Percentiles rank a stretch among this genome's conserved stretches.
Conservation (phyloP, 1,140 invertebrate genomes). For the Zaprionus gabonicus region DNA sequence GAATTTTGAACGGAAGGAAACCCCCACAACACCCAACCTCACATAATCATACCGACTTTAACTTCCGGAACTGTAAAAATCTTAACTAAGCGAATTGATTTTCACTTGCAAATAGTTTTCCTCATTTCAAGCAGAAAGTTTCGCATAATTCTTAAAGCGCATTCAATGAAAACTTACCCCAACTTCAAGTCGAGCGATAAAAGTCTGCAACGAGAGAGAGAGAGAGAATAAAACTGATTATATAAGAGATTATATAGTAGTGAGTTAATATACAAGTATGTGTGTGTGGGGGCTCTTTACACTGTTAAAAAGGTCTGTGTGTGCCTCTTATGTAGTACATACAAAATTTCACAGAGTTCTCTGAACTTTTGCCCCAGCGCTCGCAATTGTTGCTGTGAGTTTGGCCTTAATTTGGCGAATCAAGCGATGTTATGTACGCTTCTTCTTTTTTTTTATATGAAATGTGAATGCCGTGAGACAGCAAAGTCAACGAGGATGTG, state of each 20-base stretch:
- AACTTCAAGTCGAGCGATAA: conserved; percentile 13
- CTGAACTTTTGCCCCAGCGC: conserved; percentile 34
- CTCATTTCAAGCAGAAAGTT: neutral
- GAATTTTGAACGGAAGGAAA: too few species aligned
- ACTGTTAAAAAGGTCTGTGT: neutral
- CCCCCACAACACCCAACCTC: too few species aligned
- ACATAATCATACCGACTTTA: neutral
- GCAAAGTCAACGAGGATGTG: neutral
- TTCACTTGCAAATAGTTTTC: neutral
- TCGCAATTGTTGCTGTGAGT: conserved; percentile 37
- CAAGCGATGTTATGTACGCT: conserved; percentile 45
- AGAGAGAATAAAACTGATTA: conserved; percentile 1
- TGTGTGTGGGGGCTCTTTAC: neutral
- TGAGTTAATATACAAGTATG: neutral
- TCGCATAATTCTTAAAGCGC: neutral
- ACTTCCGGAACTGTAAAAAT: neutral
- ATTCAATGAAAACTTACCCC: conserved; percentile 33
- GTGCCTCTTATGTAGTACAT: neutral
- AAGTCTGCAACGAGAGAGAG: conserved; percentile 23
- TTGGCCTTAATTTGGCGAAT: conserved; percentile 66
- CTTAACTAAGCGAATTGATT: neutral
- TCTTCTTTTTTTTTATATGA: conserved; percentile 18
- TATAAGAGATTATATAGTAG: neutral
- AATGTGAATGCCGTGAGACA: conserved; percentile 28
- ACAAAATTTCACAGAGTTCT: conserved; percentile 24